Evolutionary conservation across 2,113 vertebrate genomes (phyloP), one percentile per base, ranked within the genome.

Genomic region (Rhabdornis inornatus): DNA sequence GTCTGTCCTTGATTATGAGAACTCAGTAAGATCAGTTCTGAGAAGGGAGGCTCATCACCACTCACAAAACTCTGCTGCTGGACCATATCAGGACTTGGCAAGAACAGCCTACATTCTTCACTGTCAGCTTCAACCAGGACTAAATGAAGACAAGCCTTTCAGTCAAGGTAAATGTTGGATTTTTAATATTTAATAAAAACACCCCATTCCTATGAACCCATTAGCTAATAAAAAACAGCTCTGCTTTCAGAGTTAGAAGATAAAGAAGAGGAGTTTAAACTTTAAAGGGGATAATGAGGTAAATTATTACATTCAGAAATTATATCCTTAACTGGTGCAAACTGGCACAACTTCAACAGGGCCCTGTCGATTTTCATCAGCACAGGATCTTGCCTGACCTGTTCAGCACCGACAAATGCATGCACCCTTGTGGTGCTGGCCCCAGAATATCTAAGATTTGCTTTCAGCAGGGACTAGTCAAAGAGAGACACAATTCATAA

Each of bases 121-220:
- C 89, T 97, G 93, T 92, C 97, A 95, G 56, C 89, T 96, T 96
- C 94, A 77, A 81, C 95, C 88, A 89, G 90, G 95, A 91, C 69
- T 72, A 83, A 97, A 90, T 22, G 80, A 93, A 96, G 61, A 71
- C 75, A 90, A 89, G 83, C 94, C 71, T 92, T 96, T 92, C 87
- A 44, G 90, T 79, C 85, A 93, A 97, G 96, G 91, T 93, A 95
- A 95, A 94, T 47, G 81, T 37, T 59, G 25, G 83, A 18, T 55
- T 96, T 94, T 96, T 97, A 97, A 94, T 97, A 96, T 97, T 97
- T 97, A 97, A 97, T 97, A 94, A 92, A 97, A 97, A 89, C 66
- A 92, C 85, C 61, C 92, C 93, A 85, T 95, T 92, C 95, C 92
- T 94, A 88, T 76, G 81, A 94, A 95, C 35, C 11, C 13, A 78